phyloP scores from a whole-genome alignment of 2,113 vertebrate genomes.

The Etia nguti region DNA sequence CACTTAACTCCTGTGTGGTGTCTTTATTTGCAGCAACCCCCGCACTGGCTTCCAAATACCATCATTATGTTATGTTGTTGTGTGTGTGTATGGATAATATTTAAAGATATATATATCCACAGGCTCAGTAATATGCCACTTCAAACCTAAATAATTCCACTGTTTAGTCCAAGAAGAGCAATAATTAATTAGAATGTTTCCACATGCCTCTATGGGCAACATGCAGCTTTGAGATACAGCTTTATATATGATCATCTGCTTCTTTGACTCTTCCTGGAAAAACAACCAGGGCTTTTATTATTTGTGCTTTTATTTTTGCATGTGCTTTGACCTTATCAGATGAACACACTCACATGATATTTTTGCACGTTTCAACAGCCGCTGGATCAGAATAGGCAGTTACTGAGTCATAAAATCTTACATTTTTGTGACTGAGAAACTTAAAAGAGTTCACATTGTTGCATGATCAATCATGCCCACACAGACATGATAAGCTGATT shows the following conservation, averaged over 20 bases:
- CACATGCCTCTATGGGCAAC: background rate
- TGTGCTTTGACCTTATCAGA: background rate
- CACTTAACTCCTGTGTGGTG: conserved; percentile 21
- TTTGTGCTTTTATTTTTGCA: background rate
- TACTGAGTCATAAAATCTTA: background rate
- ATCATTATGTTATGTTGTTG: conserved; percentile 22
- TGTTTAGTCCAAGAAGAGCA: background rate
- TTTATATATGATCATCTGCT: background rate
- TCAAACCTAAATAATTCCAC: background rate
- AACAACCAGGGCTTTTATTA: background rate
- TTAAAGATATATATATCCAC: background rate
- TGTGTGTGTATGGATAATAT: background rate
- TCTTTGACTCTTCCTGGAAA: background rate
- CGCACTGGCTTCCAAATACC: conserved; percentile 1
- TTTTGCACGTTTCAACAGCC: background rate
- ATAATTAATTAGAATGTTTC: background rate
- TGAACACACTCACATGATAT: background rate
- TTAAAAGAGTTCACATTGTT: background rate
- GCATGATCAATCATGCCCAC: background rate
- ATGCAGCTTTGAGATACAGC: background rate
- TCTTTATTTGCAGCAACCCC: conserved; percentile 30
- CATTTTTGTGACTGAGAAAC: background rate
- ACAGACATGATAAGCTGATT: background rate
- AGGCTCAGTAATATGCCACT: background rate
- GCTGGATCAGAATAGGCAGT: background rate